Base-by-base conservation (phyloP, 2,113 vertebrate genomes). In the Brienomyrus longianalis region DNA sequence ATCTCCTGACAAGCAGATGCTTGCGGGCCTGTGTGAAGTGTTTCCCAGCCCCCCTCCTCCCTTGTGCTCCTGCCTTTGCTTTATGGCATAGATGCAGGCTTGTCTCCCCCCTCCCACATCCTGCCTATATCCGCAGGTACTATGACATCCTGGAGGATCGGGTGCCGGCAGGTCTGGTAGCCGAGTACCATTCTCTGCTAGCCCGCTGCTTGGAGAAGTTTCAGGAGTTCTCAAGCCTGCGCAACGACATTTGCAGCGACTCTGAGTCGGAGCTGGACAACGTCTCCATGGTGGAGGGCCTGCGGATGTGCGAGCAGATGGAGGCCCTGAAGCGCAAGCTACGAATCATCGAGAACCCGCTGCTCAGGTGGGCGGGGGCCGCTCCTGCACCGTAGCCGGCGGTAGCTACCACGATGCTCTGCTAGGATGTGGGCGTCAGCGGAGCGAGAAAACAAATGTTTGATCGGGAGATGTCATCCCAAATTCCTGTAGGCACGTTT, bases 101-200 rank as follows among this genome's bases (percentile, higher is more conserved):
- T 48, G 27, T 85, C 8, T 54, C 17, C 39, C 9, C 8, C 52
- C 8, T n/a, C 70, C 11, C 27, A 3, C 43, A 4, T 62, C 43
- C 27, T n/a, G 50, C 85, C 31, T 80, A 13, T 91, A 83, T 56
- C 85, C 93, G n/a, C 92, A 99, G 98, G 90, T 95, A 97, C 94
- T 99, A 99, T 21, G 98, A 99, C 90, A 96, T 99, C 86, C 93
- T 98, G 43, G 98, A 99, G 90, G 96, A 98, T 90, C 94, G 98
- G 52, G 97, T 99, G 88, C 97, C 98, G 2, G 95, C 96, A 4
- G 97, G 96, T 47, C 96, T 99, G 39, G 95, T 97, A n/a, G 93
- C 70, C 0, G 97, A 98, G 92, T 98, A 99, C 93, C 95, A 92
- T 62, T 94, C 92, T 8, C 93, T 97, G 23, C 90, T 99, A 92